Evolutionary conservation across 1,140 invertebrate genomes (phyloP).

Genomic region (Drosophila miranda): DNA sequence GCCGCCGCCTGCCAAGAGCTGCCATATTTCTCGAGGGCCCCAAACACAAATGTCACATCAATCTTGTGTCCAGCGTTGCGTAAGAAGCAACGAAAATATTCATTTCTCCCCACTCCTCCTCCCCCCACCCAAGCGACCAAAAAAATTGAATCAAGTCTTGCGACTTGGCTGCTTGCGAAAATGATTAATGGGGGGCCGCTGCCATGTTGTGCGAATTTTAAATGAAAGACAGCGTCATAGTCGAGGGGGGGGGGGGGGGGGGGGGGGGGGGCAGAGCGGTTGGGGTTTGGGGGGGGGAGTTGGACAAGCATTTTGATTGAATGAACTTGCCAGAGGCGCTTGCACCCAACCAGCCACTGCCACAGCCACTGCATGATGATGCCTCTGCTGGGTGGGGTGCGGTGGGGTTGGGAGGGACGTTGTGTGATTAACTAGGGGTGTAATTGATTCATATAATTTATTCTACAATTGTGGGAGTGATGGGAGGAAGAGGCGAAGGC

Average conservation of each 20-base stretch:
- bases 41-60: conserved; percentile 76
- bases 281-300: too few relatives aligned
- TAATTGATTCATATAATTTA: too few relatives aligned
- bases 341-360: neutral
- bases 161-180: conserved; percentile 40
- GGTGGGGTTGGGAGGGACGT: too few relatives aligned
- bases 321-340: conserved; percentile 32
- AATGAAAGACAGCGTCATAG: conserved; percentile 37
- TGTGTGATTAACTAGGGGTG: too few relatives aligned
- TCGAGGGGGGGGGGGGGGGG: neutral
- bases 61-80: conserved; percentile 77
- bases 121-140: neutral
- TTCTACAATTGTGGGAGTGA: too few relatives aligned
- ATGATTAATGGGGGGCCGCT: conserved; percentile 64
- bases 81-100: conserved; percentile 77
- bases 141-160: conserved; percentile 67
- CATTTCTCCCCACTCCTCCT: conserved; percentile 37
- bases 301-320: conserved; percentile 30
- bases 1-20: conserved; percentile 48
- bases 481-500: too few relatives aligned
- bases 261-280: neutral
- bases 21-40: conserved; percentile 74
- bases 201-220: conserved; percentile 63
- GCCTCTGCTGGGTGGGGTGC: neutral
- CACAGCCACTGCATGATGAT: conserved; percentile 4